Evolutionary conservation across 2,888 invertebrate genomes (phyloP).

Genomic region (Harpagoxenus sublaevis): DNA sequence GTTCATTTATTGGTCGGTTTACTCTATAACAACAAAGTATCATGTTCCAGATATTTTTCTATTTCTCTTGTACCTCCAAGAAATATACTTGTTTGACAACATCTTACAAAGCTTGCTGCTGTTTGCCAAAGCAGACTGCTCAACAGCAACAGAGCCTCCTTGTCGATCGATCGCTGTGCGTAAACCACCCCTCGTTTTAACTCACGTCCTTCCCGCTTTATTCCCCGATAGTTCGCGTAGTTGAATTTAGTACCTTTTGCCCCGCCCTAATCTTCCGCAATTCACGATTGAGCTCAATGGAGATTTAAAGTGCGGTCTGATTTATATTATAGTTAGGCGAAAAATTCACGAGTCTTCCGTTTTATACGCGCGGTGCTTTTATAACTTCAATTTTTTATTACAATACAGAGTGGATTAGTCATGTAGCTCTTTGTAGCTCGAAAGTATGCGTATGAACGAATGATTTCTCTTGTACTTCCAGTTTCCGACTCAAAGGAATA

Average conservation of each 20-base stretch:
- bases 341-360: not conserved
- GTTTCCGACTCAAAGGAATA: not conserved
- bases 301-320: constrained; percentile 22
- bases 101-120: constrained; percentile 20
- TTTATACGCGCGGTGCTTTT: not conserved
- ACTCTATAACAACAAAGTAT: not conserved
- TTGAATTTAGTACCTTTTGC: constrained; percentile 30
- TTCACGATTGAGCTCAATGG: constrained; percentile 2
- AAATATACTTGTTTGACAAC: constrained; percentile 6
- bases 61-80: not conserved
- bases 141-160: not conserved
- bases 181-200: constrained; percentile 26
- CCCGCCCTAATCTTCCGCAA: constrained; percentile 21
- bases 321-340: constrained; percentile 25
- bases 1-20: no score
- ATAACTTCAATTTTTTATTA: not conserved
- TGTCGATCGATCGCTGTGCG: constrained; percentile 33
- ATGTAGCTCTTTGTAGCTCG: not conserved
- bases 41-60: not conserved
- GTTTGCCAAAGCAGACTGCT: constrained; percentile 16
- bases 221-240: constrained; percentile 22
- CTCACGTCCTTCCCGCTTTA: not conserved
- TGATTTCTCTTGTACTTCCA: not conserved
- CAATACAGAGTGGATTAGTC: not conserved
- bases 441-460: not conserved